Evolutionary conservation across 2,113 vertebrate species (phyloP).

Genomic region (Cromileptes altivelis): DNA sequence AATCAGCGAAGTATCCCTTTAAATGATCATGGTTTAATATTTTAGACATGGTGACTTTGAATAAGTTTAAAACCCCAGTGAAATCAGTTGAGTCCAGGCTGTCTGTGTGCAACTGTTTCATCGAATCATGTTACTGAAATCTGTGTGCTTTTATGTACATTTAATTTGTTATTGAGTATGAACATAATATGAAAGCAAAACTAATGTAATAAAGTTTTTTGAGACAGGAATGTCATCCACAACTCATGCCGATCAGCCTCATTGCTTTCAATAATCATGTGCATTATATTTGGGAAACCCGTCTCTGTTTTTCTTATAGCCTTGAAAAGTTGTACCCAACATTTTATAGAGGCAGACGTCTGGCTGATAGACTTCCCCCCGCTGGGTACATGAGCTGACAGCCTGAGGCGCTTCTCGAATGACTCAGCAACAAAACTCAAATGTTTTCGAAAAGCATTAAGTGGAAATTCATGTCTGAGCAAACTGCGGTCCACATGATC

Average conservation of each 20-base stretch:
- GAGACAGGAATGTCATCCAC: background rate
- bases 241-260: background rate
- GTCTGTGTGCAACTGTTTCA: no score
- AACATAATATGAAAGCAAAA: background rate
- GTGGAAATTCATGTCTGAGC: slow-evolving; percentile 36
- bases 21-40: no score
- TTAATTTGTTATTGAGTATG: background rate
- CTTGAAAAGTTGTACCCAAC: background rate
- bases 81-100: no score
- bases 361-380: background rate
- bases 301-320: background rate
- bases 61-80: no score
- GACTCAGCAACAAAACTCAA: slow-evolving; percentile 11
- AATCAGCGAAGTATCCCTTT: no score
- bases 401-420: background rate
- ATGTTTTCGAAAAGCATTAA: slow-evolving; percentile 36
- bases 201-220: background rate
- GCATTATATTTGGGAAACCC: background rate
- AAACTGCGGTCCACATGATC: slow-evolving; percentile 32
- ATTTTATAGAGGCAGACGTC: background rate
- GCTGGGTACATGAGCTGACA: background rate
- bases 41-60: no score
- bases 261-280: background rate
- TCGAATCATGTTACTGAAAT: no score
- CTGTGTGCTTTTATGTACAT: no score